Conservation (phyloP, 2,888 invertebrate genomes). For the Coremacera marginata region DNA sequence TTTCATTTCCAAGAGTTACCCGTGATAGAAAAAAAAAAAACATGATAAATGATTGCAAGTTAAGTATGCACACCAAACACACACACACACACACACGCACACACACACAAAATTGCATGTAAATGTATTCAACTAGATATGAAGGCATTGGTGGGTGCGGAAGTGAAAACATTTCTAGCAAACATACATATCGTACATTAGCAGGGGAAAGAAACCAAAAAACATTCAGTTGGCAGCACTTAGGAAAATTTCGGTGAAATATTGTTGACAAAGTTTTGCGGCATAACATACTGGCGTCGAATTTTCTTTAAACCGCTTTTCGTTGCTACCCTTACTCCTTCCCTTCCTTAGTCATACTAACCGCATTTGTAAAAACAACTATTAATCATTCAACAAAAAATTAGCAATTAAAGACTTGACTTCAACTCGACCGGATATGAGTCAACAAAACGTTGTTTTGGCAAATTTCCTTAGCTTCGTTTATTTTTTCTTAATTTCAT, state of each 20-base stretch:
- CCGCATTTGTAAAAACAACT: constrained; percentile 40
- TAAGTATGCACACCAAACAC: constrained; percentile 48
- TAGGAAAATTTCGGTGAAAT: neutral
- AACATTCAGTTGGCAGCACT: neutral
- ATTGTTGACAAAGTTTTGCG: constrained; percentile 10
- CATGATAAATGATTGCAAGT: constrained; percentile 61
- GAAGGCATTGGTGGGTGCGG: neutral
- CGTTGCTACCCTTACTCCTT: too few relatives aligned
- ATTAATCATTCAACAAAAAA: constrained; percentile 63
- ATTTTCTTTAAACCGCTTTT: too few relatives aligned
- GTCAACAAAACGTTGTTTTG: neutral
- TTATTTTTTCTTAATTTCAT: neutral
- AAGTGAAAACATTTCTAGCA: too few relatives aligned
- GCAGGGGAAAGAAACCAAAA: neutral
- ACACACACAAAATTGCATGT: constrained; percentile 41
- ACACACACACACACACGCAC: neutral
- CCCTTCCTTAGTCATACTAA: too few relatives aligned
- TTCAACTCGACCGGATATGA: neutral
- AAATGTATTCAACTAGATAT: neutral
- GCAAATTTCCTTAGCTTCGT: neutral
- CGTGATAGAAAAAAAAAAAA: constrained; percentile 40
- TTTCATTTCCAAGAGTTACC: neutral
- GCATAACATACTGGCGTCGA: too few relatives aligned
- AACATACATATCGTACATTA: neutral
- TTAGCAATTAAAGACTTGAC: constrained; percentile 61